Evolutionary conservation across 2,797 vertebrate species (phyloP).

Genomic region (Naso thynnoides): DNA sequence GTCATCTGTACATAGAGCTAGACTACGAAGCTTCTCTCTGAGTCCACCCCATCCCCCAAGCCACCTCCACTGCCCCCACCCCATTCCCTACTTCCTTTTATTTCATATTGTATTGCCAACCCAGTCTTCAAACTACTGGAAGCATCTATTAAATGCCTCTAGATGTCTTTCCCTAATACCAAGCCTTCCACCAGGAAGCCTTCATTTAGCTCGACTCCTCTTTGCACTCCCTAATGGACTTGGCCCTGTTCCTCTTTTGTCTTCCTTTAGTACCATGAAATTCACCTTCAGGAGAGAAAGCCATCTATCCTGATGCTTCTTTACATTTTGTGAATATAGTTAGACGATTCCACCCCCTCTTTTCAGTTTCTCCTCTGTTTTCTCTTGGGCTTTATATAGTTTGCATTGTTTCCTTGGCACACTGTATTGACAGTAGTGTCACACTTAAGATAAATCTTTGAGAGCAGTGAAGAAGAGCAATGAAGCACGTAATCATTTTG

Average conservation of each 20-base stretch:
- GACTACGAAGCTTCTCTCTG: constrained; percentile 31
- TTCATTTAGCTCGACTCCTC: constrained; percentile 81
- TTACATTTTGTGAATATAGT: constrained; percentile 86
- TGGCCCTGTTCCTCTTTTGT: constrained; percentile 87
- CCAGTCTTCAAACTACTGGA: constrained; percentile 72
- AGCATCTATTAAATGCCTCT: constrained; percentile 78
- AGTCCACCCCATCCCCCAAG: constrained; percentile 52
- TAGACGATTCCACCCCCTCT: constrained; percentile 75
- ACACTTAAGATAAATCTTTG: constrained; percentile 79
- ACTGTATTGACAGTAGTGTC: constrained; percentile 78
- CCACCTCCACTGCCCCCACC: constrained; percentile 49
- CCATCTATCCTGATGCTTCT: constrained; percentile 78
- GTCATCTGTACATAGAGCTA: constrained; percentile 29
- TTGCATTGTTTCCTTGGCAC: constrained; percentile 81
- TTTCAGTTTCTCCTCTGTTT: constrained; percentile 73
- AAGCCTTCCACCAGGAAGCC: constrained; percentile 73
- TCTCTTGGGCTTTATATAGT: constrained; percentile 82
- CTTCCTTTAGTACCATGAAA: constrained; percentile 87
- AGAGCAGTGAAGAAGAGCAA: constrained; percentile 68
- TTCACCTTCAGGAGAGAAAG: constrained; percentile 87
- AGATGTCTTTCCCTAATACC: constrained; percentile 75
- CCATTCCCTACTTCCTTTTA: constrained; percentile 72
- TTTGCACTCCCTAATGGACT: constrained; percentile 87
- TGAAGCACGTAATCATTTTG: constrained; percentile 78
- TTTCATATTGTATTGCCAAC: constrained; percentile 75